Evolutionary conservation across 1,140 invertebrate genomes (phyloP).

Genomic region (Brachystomella parvula): DNA sequence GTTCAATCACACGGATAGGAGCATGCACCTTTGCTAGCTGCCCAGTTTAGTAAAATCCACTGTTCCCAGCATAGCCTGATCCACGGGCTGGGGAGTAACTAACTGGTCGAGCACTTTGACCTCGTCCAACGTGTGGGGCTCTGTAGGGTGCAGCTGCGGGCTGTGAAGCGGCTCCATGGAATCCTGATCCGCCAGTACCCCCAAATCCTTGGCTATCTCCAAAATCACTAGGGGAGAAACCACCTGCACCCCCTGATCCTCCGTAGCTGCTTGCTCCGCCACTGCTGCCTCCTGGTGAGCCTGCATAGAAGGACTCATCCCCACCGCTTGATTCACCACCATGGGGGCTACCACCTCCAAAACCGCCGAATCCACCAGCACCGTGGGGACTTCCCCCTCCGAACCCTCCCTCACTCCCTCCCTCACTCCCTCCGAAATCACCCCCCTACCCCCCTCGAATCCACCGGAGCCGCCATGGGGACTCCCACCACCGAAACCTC

Average conservation of each 20-base stretch:
- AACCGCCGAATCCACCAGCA: constrained; percentile 2
- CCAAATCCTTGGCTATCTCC: constrained; percentile 11
- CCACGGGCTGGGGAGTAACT: constrained; percentile 3
- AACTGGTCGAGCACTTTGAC: constrained; percentile 8
- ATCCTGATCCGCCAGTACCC: background rate
- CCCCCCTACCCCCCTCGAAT: constrained; percentile 24
- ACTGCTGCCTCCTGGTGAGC: constrained; percentile 20
- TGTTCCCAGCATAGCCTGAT: background rate
- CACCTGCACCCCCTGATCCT: constrained; percentile 11
- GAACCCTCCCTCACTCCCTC: background rate
- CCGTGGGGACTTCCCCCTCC: background rate
- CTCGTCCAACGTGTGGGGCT: constrained; percentile 4
- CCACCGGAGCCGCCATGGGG: constrained; percentile 1
- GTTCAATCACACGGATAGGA: too few relatives aligned
- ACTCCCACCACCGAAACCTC: constrained; percentile 18
- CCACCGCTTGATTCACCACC: constrained; percentile 17
- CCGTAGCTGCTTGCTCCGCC: too few relatives aligned
- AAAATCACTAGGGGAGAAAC: constrained; percentile 11
- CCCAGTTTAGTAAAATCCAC: background rate
- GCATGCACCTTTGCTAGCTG: too few relatives aligned
- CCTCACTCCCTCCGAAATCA: constrained; percentile 8
- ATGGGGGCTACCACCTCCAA: constrained; percentile 9
- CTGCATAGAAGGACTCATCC: constrained; percentile 22
- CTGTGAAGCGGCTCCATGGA: constrained; percentile 5
- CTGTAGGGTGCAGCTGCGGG: background rate